Evolutionary conservation across 2,113 vertebrate genomes (phyloP), one percentile per base, ranked within the genome.

Genomic region (Pleuronectes platessa): DNA sequence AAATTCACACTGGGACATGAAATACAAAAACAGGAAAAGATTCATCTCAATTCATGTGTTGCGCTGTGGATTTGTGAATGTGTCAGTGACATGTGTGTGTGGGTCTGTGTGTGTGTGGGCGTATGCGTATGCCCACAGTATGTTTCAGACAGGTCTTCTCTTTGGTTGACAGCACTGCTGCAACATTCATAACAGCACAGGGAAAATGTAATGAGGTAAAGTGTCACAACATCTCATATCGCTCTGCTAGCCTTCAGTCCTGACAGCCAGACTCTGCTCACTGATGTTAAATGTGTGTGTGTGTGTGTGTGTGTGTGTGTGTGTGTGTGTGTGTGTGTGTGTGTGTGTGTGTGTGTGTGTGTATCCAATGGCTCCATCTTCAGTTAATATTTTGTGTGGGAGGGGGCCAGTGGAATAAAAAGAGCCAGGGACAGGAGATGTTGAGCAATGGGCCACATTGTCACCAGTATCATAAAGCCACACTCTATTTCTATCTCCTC

Each of bases 141-240:
- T 83, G 84, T 90, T 84, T 73, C 56, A 81, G 86, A 85, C 87
- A 87, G 85, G 86, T 81, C 73, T 68, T 71, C 20, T 47, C 86
- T 87, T 86, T 79, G 85, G 81, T 81, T 92, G 93, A 93, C 91
- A 90, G 89, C 75, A 7, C 87, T 81, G 84, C 83, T 75, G 82
- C 85, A 88, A 89, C 90, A 87, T 75, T 89, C 82, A 85, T 73
- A 76, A 85, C 83, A 87, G 88, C 76, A 70, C 69, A 64, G 88
- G 86, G 88, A 90, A 89, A 90, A 91, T 84, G 91, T 94, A 94
- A 94, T 91, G 90, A 95, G 92, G 76, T 86, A 91, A 90, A 82
- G 82, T 93, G 93, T 93, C 94, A 94, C 87, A 93, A 92, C 89
- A 93, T 89, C 79, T 93, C 93, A 91, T 80, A 86, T 83, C 69